Evolutionary conservation across 30 jellyfish, hydroid and myxozoan genomes (phyloP), one percentile per base, ranked within the genome.

Genomic region (Hydractinia symbiolongicarpus): DNA sequence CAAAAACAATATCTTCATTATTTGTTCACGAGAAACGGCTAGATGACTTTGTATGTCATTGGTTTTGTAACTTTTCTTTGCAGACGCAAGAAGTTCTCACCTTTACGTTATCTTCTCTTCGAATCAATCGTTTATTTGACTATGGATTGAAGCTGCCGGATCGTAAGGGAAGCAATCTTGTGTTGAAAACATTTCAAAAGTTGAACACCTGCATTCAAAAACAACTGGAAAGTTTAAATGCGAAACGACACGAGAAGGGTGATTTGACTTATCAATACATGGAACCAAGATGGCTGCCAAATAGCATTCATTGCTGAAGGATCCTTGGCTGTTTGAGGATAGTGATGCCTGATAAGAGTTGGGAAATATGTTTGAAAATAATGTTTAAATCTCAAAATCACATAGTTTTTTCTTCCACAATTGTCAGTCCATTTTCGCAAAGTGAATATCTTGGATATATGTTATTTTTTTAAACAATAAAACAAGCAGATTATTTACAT

Each of bases 231-330:
- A 79, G 60, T 14, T 66, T 88, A 53, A 84, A 89, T 54, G 19
- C 54, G 56, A 50, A 66, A 67, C 71, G 97, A 54, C 67, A n/a
- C 19, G 82, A 81, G 7, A 76, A 75, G 19, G 95, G 91, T 5
- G 85, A 89, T 73, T 84, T 89, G 51, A 82, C 97, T n/a, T 89
- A 89, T 56, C 97, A 88, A 58, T 89, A 84, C 93, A 76, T 89
- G 84, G 90, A 76, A 61, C 97, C 97, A 50, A 84, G 75, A 61
- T 89, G 90, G 88, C 81, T 89, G 67, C 97, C 97, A 7, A 89
- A 89, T 81, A 89, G 97, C 86, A 84, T 89, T 20, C 97, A 89
- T 60, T 84, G 95, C 9, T 89, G 72, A 84, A 17, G 5, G 44
- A 30, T 30, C 44, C 44, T 0, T 30, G 44, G 44, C 2, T 30